These are phyloP conservation scores for Ormyrus nitidulus DNA, from an alignment of 2,888 invertebrate species.

Conservation along the genomic window DNA sequence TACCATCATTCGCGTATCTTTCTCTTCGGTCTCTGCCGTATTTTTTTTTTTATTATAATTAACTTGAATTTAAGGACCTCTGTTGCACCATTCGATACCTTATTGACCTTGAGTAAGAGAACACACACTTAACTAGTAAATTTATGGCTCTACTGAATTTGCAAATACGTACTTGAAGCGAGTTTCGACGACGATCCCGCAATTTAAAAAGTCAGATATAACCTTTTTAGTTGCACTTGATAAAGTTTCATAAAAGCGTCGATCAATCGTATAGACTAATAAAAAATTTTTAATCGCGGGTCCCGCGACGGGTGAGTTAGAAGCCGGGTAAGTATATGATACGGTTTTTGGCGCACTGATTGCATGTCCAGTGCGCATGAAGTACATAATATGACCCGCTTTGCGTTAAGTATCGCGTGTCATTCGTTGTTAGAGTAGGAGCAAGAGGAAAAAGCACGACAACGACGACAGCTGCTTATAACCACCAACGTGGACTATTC, in stretches of 20 bases:
- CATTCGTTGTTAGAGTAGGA: too few relatives aligned
- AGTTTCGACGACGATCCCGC: background rate
- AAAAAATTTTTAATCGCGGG: constrained; percentile 4
- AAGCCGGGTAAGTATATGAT: too few relatives aligned
- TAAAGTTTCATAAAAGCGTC: background rate
- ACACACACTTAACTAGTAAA: constrained; percentile 17
- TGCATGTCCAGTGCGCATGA: constrained; percentile 1
- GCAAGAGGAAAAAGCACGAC: too few relatives aligned
- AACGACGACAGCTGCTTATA: too few relatives aligned
- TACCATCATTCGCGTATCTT: constrained; percentile 11
- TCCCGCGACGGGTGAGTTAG: background rate
- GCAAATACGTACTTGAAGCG: constrained; percentile 11
- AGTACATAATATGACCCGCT: background rate
- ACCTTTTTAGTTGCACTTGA: too few relatives aligned
- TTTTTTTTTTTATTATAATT: constrained; percentile 38
- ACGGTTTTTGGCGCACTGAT: background rate
- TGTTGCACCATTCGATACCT: constrained; percentile 14
- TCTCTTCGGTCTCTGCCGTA: background rate
- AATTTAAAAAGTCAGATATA: too few relatives aligned
- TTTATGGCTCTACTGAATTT: constrained; percentile 7
- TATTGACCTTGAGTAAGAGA: constrained; percentile 33
- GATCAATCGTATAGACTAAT: constrained; percentile 1
- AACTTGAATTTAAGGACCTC: constrained; percentile 32
- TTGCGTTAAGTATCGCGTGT: too few relatives aligned
- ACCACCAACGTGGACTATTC: too few relatives aligned